Conservation (phyloP, 2,113 vertebrate genomes). For the Prionailurus bengalensis region DNA sequence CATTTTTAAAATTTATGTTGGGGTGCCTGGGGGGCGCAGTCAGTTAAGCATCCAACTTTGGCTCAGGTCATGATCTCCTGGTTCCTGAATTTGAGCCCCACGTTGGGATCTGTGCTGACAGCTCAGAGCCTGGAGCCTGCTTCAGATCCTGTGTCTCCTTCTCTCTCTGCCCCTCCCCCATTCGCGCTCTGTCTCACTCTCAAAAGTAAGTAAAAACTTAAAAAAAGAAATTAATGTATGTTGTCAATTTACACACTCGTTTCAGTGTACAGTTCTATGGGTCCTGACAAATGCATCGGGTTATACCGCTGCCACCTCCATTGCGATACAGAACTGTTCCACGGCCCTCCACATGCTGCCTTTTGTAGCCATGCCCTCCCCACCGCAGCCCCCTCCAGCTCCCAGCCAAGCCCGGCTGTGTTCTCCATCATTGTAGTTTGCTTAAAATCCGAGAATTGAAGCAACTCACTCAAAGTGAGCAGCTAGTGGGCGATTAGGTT, state of each 20-base stretch:
- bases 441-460: background rate
- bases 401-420: background rate
- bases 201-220: too few relatives aligned
- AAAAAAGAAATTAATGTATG: background rate
- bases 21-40: too few relatives aligned
- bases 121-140: too few relatives aligned
- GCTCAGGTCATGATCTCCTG: too few relatives aligned
- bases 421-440: background rate
- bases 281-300: background rate
- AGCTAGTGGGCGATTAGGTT: background rate
- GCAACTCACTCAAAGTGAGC: background rate
- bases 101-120: too few relatives aligned
- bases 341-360: fast-evolving
- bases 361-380: background rate
- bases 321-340: background rate
- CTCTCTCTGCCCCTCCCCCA: too few relatives aligned
- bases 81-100: too few relatives aligned
- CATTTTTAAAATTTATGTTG: background rate
- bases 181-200: too few relatives aligned
- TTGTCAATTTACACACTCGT: background rate
- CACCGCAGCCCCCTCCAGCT: fast-evolving
- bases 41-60: too few relatives aligned
- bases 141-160: too few relatives aligned
- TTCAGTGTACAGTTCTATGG: background rate
- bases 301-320: fast-evolving